Conservation (phyloP, 2,888 invertebrate species). For the Conchocele bisecta region DNA sequence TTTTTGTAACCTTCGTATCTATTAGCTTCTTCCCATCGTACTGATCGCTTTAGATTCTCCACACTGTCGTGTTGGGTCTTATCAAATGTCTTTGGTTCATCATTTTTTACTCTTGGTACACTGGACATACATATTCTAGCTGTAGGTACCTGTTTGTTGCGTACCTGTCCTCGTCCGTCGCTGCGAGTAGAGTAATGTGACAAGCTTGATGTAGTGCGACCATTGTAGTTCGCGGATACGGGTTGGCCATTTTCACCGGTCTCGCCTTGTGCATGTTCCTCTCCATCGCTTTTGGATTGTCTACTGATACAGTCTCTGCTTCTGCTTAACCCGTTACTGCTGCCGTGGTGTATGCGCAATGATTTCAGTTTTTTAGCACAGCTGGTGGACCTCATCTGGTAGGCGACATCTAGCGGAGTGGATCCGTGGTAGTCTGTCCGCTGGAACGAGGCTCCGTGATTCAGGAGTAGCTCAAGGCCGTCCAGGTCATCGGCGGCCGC, state of each 20-base stretch:
- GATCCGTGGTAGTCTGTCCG: slow-evolving; percentile 59
- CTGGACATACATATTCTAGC: too few species aligned
- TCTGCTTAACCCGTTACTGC: slow-evolving; percentile 17
- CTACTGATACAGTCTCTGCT: neutral
- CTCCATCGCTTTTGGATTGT: too few species aligned
- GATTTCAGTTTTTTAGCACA: slow-evolving; percentile 65
- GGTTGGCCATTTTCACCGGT: neutral
- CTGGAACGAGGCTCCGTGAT: slow-evolving; percentile 55
- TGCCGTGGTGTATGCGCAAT: slow-evolving; percentile 63
- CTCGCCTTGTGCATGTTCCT: too few species aligned
- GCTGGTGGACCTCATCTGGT: slow-evolving; percentile 51
- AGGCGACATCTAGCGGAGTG: slow-evolving; percentile 59
- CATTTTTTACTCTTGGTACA: too few species aligned
- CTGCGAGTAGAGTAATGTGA: slow-evolving; percentile 39
- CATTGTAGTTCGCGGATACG: neutral
- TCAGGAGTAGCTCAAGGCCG: slow-evolving; percentile 60
- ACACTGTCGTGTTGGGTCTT: too few species aligned
- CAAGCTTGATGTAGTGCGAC: slow-evolving; percentile 21
- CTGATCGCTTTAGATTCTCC: too few species aligned
- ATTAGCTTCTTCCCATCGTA: too few species aligned
- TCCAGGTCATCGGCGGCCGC: slow-evolving; percentile 61
- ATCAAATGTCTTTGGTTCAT: too few species aligned
- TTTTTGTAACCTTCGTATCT: too few species aligned
- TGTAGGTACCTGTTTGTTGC: too few species aligned
- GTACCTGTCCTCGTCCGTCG: too few species aligned